Conservation (phyloP, 1,140 invertebrate genomes). For the Drosophila sp. region DNA sequence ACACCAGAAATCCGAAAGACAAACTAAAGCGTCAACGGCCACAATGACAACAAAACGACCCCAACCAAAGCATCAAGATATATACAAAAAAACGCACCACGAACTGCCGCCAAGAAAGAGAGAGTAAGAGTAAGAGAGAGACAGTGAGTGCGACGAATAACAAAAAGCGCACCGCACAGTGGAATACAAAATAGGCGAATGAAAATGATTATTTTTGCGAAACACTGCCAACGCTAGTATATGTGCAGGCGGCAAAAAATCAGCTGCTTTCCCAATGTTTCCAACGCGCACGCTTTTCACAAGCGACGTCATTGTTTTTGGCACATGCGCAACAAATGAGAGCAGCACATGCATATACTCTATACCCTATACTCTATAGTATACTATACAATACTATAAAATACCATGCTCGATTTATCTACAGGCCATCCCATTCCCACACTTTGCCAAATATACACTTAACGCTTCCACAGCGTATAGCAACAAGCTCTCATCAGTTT, state of each 20-base stretch:
- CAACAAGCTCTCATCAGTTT: conserved; percentile 25
- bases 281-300: conserved; percentile 55
- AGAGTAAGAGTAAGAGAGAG: neutral
- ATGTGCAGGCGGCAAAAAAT: conserved; percentile 58
- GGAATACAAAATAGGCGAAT: conserved; percentile 66
- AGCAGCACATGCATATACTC: conserved; percentile 15
- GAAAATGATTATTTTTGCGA: conserved; percentile 62
- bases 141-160: conserved; percentile 11
- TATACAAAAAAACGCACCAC: conserved; percentile 19
- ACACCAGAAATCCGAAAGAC: conserved; percentile 52
- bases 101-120: neutral
- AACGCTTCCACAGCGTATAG: conserved; percentile 5
- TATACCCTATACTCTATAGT: conserved; percentile 12
- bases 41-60: conserved; percentile 18
- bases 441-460: conserved; percentile 32
- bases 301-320: conserved; percentile 66
- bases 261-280: conserved; percentile 56
- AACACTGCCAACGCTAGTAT: conserved; percentile 44
- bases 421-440: conserved; percentile 39
- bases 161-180: conserved; percentile 44
- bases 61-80: neutral
- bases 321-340: conserved; percentile 65
- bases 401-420: conserved; percentile 3
- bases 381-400: neutral
- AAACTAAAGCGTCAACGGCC: conserved; percentile 49